Conservation (phyloP, 2,113 vertebrate genomes). For the Myrmecobius fasciatus region DNA sequence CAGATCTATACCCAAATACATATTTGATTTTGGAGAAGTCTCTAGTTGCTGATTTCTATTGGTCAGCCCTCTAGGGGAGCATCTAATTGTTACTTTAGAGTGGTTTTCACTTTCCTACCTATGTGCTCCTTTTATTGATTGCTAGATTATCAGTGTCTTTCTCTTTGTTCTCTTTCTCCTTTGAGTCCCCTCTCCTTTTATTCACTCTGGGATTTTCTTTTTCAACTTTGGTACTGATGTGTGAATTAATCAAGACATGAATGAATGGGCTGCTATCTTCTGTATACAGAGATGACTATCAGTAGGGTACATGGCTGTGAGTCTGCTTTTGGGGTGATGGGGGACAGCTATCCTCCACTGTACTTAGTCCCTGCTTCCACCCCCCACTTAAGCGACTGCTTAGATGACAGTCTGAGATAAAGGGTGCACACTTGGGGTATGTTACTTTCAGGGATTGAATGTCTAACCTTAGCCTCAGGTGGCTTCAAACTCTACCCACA, state of each 20-base stretch:
- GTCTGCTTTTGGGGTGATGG: constrained; percentile 24
- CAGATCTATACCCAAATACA: constrained; percentile 36
- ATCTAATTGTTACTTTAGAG: constrained; percentile 47
- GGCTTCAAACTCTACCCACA: neutral
- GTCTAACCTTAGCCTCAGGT: neutral
- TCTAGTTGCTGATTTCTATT: constrained; percentile 51
- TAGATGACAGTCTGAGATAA: neutral
- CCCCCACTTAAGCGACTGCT: neutral
- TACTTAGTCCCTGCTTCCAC: neutral
- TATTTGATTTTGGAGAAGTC: constrained; percentile 21
- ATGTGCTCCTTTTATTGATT: constrained; percentile 37
- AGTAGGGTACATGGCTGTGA: neutral
- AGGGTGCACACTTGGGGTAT: neutral
- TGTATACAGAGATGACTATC: constrained; percentile 16
- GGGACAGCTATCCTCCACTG: neutral
- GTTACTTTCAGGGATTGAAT: neutral
- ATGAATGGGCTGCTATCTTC: neutral
- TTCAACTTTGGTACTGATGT: constrained; percentile 1
- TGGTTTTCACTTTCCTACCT: constrained; percentile 20
- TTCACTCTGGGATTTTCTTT: constrained; percentile 39
- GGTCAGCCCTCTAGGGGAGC: constrained; percentile 47
- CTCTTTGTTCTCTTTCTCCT: constrained; percentile 32
- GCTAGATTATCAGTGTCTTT: neutral
- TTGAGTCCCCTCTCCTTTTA: neutral
- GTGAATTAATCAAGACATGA: neutral